phyloP scores from a whole-genome alignment of 92 coral and sea anemone genomes.

The Bergia sp. region DNA sequence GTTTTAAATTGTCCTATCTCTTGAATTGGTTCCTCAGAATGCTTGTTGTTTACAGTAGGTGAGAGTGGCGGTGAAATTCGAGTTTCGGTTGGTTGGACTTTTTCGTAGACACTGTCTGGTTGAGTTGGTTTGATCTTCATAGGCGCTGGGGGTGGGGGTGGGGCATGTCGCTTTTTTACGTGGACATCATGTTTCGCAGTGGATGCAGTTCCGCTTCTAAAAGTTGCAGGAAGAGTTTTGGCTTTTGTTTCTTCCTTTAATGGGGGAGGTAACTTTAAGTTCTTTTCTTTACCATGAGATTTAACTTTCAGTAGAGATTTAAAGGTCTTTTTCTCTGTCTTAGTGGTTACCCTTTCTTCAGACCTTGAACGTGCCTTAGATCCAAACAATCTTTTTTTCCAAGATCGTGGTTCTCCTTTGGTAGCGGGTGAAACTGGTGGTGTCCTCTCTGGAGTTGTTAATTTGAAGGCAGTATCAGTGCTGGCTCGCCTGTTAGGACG shows the following conservation, averaged over 20 bases:
- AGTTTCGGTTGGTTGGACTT: conserved; percentile 6
- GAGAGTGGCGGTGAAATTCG: neutral
- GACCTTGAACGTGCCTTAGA: conserved; percentile 60
- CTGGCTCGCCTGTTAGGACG: neutral
- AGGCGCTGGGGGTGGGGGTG: conserved; percentile 18
- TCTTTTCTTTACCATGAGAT: conserved; percentile 23
- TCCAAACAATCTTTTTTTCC: conserved; percentile 78
- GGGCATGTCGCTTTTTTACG: conserved; percentile 22
- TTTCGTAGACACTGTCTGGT: conserved; percentile 1
- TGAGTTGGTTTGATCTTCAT: neutral
- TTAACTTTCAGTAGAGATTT: conserved; percentile 20
- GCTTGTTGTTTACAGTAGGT: neutral
- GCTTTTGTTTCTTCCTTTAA: neutral
- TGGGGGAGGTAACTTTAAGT: conserved; percentile 22
- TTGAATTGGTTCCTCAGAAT: neutral
- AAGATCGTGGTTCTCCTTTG: conserved; percentile 69
- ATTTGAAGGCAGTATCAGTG: conserved; percentile 19
- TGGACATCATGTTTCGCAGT: conserved; percentile 1
- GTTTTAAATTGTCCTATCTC: neutral
- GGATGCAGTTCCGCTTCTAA: neutral
- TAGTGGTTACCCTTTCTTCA: conserved; percentile 52
- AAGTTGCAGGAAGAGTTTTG: conserved; percentile 12
- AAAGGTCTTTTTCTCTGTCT: conserved; percentile 32
- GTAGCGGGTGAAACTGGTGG: conserved; percentile 13
- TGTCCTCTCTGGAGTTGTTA: conserved; percentile 36